Base-by-base conservation (phyloP, 2,888 invertebrate species). In the Epiperipatus broadwayi region DNA sequence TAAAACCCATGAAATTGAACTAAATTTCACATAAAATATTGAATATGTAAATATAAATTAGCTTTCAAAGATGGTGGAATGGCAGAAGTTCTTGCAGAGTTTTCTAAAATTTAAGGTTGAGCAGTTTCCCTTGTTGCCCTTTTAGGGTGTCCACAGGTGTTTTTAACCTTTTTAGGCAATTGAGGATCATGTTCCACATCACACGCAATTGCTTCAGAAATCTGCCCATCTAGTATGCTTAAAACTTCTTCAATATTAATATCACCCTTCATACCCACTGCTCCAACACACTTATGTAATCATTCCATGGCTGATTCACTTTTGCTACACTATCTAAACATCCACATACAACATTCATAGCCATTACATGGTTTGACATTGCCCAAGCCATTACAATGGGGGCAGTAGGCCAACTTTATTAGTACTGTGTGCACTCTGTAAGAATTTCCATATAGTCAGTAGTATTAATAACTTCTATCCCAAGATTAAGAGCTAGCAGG, bases 161-260 rank as follows among this genome's bases (percentile, higher is more conserved):
- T n/a, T n/a, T n/a, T n/a, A n/a, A n/a, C n/a, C n/a, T n/a, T 81
- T 53, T 73, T 74, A 52, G 81, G 78, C 44, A 89, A 67, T 42
- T 72, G 70, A 29, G 73, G 71, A 22, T 75, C 75, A 56, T 78
- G 78, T 56, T 79, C 78, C 65, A 87, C 76, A 47, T 81, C 80
- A 54, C 75, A 71, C 84, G 89, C 85, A 55, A 91, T 80, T 41
- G 85, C 84, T 49, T 80, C 79, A 3, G 84, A 81, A 47, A 91
- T 76, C 54, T 75, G 75, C 25, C 72, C 71, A 56, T 83, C 78
- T 49, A 91, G 66, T 38, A 73, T 73, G 49, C 76, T 69, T 45
- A 87, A 71, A 37, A 78, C 77, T 27, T 69, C 67, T 55, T 83
- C 80, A 40, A 73, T 71, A 48, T 81, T 83, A 47, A 62, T 58